A percentile compares a stretch with the other conserved stretches of the same genome.
These are phyloP conservation scores for human DNA, from an alignment of 2,113 vertebrate species.

Conservation along the genomic window DNA sequence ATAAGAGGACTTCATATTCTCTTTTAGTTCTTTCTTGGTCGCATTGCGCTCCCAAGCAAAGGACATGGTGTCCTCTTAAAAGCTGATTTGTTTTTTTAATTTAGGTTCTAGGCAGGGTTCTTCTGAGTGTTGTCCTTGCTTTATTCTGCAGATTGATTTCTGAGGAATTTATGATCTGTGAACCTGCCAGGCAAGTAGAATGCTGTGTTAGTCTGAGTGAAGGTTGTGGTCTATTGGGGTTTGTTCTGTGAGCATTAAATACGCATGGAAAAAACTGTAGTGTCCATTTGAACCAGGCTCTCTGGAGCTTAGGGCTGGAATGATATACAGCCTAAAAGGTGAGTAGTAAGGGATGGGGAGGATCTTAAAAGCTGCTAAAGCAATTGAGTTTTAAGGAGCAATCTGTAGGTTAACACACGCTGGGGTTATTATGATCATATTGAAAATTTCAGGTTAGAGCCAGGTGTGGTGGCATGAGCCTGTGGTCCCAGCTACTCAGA, in stretches of 20 bases:
- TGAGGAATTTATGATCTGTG: conserved; percentile 56
- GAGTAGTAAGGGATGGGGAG: neutral
- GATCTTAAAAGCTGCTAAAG: neutral
- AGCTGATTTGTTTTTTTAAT: neutral
- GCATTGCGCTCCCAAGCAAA: neutral
- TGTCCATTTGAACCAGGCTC: neutral
- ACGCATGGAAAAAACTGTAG: neutral
- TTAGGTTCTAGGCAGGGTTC: conserved; percentile 39
- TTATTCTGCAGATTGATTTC: conserved; percentile 52
- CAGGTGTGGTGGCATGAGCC: neutral
- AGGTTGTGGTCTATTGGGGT: neutral
- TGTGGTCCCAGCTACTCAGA: neutral
- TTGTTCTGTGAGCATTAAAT: conserved; percentile 12
- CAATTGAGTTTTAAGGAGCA: neutral
- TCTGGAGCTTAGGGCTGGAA: neutral
- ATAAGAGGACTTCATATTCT: conserved; percentile 48
- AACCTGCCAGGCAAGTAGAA: conserved; percentile 35
- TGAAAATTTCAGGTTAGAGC: neutral
- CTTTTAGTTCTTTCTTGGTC: conserved; percentile 48
- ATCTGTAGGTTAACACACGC: neutral
- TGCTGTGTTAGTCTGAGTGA: neutral
- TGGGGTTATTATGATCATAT: neutral
- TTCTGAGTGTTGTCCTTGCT: conserved; percentile 21
- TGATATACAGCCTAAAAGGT: neutral
- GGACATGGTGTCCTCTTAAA: conserved; percentile 50